Base-by-base conservation (phyloP, 2,888 invertebrate genomes). In the Patella depressa region DNA sequence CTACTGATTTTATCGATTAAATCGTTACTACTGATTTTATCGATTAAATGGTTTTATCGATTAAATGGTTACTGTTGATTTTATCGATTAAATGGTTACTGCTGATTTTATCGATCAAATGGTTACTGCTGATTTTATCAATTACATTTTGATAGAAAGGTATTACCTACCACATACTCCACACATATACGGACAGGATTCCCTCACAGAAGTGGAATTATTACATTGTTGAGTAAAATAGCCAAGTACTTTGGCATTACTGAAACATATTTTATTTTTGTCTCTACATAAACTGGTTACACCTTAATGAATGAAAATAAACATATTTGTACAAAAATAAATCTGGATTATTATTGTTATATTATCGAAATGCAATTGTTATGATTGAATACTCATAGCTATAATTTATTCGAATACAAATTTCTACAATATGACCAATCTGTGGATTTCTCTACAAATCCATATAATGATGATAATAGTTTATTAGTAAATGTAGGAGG, bases 101-200 rank as follows among this genome's bases (percentile, higher is more conserved):
- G 15, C 11, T 17, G 5, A 15, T 53, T 72, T n/a, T 53, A 34
- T 53, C 15, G 12, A 53, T 72, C 15, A 34, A 34, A 5, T 53
- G 3, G 17, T 19, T 53, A 14, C 15, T 72, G 15, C 17, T 53
- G 45, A 53, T 24, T 9, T 12, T 19, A 12, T 53, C 17, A 14
- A 7, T 73, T n/a, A 45, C 14, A 14, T 19, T 29, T 7, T 55
- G 57, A n/a, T 29, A 12, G 7, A 34, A 73, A 9, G 3, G 0
- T 2, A 19, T 53, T 54, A 17, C 74, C 65, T 65, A 74, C 74
- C 53, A 65, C 74, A 74, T 69, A 59, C 7, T 17, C 59, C 74
- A 69, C 74, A 74, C 74, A 74, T 74, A 69, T 74, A 74, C 5
- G 45, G 57, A 74, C 74, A 74, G 5, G 17, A n/a, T 29, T 17